Base-by-base conservation (phyloP, 2,113 vertebrate genomes). In the Entelurus aequoreus region DNA sequence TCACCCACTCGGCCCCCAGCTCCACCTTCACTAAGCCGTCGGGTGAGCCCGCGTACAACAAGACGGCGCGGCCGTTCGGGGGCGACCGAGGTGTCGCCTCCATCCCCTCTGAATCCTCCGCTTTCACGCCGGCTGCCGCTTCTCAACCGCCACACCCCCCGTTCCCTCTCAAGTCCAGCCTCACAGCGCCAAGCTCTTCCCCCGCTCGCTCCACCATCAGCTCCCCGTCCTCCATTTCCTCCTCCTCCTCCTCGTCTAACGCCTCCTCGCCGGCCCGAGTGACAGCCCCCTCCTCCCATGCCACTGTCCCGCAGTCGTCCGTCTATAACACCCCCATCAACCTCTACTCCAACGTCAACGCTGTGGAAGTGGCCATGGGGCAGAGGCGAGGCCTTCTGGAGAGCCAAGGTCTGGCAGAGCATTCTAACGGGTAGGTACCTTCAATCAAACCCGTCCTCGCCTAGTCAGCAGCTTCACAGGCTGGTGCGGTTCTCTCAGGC, bases 31-130 rank as follows among this genome's bases (percentile, higher is more conserved):
- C 86, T 68, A 90, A 89, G 63, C 88, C 92, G 44, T 75, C 88
- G 72, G 84, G 53, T 50, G 83, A 91, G 35, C 77, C 86, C 58
- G 90, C 93, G 52, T 97, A 93, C 92, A 99, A 96, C 92, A 97
- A 98, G 88, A 93, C 94, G 4, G 93, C 97, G 19, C 90, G 93
- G 69, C 95, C 97, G 0, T 98, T 99, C 69, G 96, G 95, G 55
- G 90, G 91, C 0, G 72, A 21, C 49, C 6, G 68, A 53, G 1
- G 65, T 2, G 62, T 93, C 72, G 94, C 94, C 66, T 94, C 94
- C 85, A 98, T 98, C 79, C 95, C 95, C 40, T 96, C 96, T 42
- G 93, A 93, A 2, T 94, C 93, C 35, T 98, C 97, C 0, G 95
- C 95, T 87, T 98, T 98, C 86, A 93, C 92, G 60, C 94, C 94